Conservation (phyloP, 2,797 vertebrate genomes). For the Neostethus bicornis region DNA sequence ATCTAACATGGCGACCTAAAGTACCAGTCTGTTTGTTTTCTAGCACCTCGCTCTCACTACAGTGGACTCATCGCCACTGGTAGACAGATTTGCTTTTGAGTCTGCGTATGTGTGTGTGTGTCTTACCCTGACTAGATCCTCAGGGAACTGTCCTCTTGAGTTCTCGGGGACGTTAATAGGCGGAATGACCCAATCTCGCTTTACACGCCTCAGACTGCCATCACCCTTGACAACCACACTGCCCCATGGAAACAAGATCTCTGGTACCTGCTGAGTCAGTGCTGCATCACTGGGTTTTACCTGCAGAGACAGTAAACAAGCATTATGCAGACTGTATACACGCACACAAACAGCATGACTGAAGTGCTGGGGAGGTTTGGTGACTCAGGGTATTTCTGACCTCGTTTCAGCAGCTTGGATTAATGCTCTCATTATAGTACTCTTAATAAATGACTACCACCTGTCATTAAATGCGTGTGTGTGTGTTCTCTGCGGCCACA, state of each 20-base stretch:
- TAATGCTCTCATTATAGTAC: conserved; percentile 65
- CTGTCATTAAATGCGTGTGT: conserved; percentile 31
- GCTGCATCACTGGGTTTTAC: conserved; percentile 51
- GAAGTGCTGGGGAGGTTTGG: conserved; percentile 20
- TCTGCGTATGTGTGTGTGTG: conserved; percentile 10
- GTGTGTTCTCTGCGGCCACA: conserved; percentile 8
- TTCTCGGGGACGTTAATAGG: conserved; percentile 98
- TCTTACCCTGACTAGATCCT: conserved; percentile 95
- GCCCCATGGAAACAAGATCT: conserved; percentile 90
- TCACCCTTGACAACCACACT: conserved; percentile 74
- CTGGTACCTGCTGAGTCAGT: conserved; percentile 78
- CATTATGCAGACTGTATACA: background rate
- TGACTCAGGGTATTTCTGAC: conserved; percentile 59
- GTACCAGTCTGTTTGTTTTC: conserved; percentile 1
- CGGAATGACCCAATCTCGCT: conserved; percentile 99
- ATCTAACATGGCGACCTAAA: too few relatives aligned
- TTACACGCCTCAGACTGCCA: conserved; percentile 88
- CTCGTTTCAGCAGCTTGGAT: conserved; percentile 59
- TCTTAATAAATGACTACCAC: conserved; percentile 58
- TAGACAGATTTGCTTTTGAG: background rate
- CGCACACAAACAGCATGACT: background rate
- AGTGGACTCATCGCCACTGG: background rate
- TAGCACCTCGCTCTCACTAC: background rate
- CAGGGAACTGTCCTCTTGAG: conserved; percentile 94
- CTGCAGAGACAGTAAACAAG: conserved; percentile 64